A percentile compares a stretch with the other conserved stretches of the same genome.
These are phyloP conservation scores for Drosophila murphyi DNA, from an alignment of 1,140 invertebrate species.

Conservation along the genomic window DNA sequence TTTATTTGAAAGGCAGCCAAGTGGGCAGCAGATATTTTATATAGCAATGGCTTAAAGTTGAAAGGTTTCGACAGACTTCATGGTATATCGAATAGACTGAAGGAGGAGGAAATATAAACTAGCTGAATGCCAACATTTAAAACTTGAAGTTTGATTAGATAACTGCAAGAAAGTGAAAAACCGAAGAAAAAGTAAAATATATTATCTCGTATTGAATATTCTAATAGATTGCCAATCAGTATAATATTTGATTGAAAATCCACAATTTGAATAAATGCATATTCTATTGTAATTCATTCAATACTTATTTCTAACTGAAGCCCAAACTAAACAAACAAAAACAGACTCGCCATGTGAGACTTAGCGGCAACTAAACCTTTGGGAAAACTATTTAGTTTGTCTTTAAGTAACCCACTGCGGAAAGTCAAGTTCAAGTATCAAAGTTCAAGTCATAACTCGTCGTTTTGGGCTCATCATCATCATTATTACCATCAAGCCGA, in stretches of 20 bases:
- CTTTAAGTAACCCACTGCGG: neutral
- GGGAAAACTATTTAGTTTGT: conserved; percentile 16
- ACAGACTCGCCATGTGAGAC: no score
- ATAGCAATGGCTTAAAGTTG: neutral
- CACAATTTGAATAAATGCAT: no score
- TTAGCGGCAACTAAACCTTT: neutral
- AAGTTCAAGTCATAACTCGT: conserved; percentile 76
- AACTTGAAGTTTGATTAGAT: neutral
- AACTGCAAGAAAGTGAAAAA: neutral
- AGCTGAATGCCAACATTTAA: no score
- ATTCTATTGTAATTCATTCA: no score
- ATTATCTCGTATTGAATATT: no score
- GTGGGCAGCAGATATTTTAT: conserved; percentile 3
- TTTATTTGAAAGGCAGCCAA: conserved; percentile 26
- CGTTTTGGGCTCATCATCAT: conserved; percentile 22
- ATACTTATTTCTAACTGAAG: neutral
- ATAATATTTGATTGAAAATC: no score
- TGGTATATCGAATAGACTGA: neutral
- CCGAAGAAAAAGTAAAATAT: neutral
- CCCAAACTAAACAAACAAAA: no score
- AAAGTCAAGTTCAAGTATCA: conserved; percentile 59
- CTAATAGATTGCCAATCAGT: no score
- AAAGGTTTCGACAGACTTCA: neutral
- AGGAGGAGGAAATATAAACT: neutral
- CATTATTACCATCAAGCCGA: conserved; percentile 26